These are phyloP conservation scores for Drosophila rufa DNA, from an alignment of 1,140 invertebrate species.

Conservation along the genomic window DNA sequence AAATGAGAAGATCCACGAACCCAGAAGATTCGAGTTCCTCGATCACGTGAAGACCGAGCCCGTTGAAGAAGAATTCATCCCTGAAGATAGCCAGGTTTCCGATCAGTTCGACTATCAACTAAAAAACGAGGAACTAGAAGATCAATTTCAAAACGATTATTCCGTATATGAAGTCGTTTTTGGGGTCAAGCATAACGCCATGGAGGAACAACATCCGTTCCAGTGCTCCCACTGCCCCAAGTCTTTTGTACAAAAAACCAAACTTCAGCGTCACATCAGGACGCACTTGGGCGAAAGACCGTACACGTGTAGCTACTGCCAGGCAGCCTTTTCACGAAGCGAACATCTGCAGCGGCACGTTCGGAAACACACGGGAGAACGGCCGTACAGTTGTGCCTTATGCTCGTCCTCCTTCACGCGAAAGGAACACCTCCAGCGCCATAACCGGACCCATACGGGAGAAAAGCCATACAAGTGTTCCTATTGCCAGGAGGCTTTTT, in stretches of 20 bases:
- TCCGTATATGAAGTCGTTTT: neutral
- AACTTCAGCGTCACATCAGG: constrained; percentile 2
- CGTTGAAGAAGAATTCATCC: neutral
- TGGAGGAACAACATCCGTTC: constrained; percentile 1
- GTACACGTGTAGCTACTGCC: constrained; percentile 3
- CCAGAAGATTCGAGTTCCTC: neutral
- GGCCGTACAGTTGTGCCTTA: neutral
- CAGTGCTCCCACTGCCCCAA: neutral
- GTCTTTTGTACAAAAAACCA: constrained; percentile 6
- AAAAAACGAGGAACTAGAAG: neutral
- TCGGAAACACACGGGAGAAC: constrained; percentile 3
- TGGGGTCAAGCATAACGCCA: neutral
- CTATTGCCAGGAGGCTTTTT: neutral
- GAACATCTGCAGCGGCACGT: constrained; percentile 11
- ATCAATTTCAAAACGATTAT: neutral
- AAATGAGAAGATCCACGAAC: too few relatives aligned
- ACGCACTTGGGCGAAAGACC: constrained; percentile 7
- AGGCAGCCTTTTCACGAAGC: constrained; percentile 4
- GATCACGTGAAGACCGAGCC: constrained; percentile 3
- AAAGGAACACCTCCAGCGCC: constrained; percentile 6
- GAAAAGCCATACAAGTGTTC: neutral
- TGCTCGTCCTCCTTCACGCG: constrained; percentile 1
- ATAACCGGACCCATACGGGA: constrained; percentile 3
- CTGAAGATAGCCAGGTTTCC: neutral
- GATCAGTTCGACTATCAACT: neutral